These are phyloP conservation scores for Rhyacophila evoluta DNA, from an alignment of 2,888 invertebrate species.

Conservation along the genomic window DNA sequence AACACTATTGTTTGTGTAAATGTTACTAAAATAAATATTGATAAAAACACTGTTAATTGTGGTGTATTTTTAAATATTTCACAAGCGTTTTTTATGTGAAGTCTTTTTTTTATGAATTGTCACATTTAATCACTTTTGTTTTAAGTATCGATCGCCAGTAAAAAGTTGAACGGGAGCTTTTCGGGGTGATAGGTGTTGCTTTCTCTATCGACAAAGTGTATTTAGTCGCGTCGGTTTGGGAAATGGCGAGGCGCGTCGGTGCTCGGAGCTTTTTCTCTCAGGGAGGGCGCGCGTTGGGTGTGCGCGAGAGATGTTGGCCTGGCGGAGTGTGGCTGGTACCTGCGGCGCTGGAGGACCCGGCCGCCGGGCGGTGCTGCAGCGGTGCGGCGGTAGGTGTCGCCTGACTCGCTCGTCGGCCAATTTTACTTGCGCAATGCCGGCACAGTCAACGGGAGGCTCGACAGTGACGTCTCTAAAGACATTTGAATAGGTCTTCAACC, in stretches of 20 bases:
- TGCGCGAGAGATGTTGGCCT: slow-evolving; percentile 8
- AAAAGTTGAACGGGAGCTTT: neutral
- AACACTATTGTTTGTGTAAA: neutral
- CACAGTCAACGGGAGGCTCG: neutral
- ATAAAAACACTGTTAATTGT: slow-evolving; percentile 2
- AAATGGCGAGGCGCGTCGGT: neutral
- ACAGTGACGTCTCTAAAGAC: neutral
- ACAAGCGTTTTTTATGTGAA: neutral
- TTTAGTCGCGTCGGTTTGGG: neutral
- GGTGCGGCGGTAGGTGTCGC: neutral
- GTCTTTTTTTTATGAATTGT: neutral
- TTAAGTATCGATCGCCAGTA: neutral
- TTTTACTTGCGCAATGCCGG: neutral
- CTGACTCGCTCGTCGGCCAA: slow-evolving; percentile 3
- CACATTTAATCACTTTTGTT: slow-evolving; percentile 8
- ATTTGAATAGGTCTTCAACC: too few relatives aligned
- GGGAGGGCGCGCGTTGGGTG: slow-evolving; percentile 12
- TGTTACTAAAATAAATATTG: neutral
- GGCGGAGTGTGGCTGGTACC: neutral
- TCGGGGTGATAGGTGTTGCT: neutral
- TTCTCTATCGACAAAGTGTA: slow-evolving; percentile 6
- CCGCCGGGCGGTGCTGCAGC: neutral
- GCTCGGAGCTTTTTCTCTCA: neutral
- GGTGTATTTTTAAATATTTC: neutral
- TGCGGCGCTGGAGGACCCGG: neutral